Evolutionary conservation across 2,888 invertebrate genomes (phyloP).

Genomic region (Apamea sordens): DNA sequence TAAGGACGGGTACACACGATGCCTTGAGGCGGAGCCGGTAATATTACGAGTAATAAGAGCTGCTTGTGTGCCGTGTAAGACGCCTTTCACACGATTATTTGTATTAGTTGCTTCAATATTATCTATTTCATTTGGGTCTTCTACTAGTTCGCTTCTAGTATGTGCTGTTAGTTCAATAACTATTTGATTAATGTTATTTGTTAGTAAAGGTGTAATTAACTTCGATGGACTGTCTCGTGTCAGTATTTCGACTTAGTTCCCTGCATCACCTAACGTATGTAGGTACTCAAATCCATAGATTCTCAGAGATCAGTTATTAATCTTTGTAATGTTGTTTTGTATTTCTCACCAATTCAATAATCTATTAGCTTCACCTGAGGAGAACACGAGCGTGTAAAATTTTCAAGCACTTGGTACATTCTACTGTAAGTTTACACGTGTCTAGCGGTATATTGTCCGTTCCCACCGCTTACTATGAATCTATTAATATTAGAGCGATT

Average conservation of each 20-base stretch:
- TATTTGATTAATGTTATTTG: slow-evolving; percentile 3
- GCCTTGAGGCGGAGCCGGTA: slow-evolving; percentile 63
- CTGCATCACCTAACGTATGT: not conserved
- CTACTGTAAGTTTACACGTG: slow-evolving; percentile 28
- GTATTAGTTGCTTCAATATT: slow-evolving; percentile 39
- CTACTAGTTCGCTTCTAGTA: slow-evolving; percentile 30
- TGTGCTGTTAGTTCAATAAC: slow-evolving; percentile 13
- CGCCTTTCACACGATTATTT: slow-evolving; percentile 51
- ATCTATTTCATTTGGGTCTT: slow-evolving; percentile 48
- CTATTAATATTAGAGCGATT: slow-evolving; percentile 34
- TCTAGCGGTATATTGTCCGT: slow-evolving; percentile 50
- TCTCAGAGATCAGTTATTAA: not conserved
- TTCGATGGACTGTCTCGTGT: not conserved
- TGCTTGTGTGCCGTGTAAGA: slow-evolving; percentile 36
- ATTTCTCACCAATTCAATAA: slow-evolving; percentile 23
- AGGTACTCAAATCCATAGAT: not conserved
- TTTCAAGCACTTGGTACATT: slow-evolving; percentile 31
- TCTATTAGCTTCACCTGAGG: slow-evolving; percentile 12
- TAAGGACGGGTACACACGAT: slow-evolving; percentile 66
- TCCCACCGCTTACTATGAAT: slow-evolving; percentile 41
- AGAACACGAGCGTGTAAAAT: slow-evolving; percentile 31
- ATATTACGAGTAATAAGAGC: slow-evolving; percentile 59
- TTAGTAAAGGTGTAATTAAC: not conserved
- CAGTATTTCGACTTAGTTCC: not conserved
- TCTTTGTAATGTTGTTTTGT: slow-evolving; percentile 16